These are phyloP conservation scores for Dipodomys ordii DNA, from an alignment of 2,113 vertebrate genomes.

Conservation along the genomic window DNA sequence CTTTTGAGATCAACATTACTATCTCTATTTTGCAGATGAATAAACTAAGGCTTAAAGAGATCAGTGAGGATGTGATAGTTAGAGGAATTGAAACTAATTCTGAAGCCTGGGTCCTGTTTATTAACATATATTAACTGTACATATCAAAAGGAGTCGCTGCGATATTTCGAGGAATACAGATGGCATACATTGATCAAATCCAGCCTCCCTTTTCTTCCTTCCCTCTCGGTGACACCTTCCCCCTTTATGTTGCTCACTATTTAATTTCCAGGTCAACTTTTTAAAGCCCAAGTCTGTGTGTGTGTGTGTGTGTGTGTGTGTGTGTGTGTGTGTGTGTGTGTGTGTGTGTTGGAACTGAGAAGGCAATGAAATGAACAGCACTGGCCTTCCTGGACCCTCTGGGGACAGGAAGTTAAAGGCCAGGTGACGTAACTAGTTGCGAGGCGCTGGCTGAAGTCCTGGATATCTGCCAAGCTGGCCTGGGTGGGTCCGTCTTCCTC, in stretches of 20 bases:
- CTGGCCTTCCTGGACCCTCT: neutral
- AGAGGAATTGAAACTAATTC: neutral
- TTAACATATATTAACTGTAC: neutral
- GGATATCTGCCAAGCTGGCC: neutral
- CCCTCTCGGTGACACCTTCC: too few relatives aligned
- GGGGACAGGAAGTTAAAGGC: constrained; percentile 16
- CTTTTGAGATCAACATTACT: neutral
- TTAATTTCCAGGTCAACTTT: neutral
- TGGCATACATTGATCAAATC: neutral
- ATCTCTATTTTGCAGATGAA: neutral
- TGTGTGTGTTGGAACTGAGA: too few relatives aligned
- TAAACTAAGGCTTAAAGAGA: neutral
- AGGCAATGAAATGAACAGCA: neutral
- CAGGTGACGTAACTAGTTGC: neutral
- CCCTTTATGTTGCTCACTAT: neutral
- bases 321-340: too few relatives aligned
- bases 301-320: neutral
- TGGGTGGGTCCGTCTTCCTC: neutral
- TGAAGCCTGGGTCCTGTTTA: neutral
- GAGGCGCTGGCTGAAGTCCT: neutral
- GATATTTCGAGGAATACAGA: neutral
- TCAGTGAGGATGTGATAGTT: neutral
- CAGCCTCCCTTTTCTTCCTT: too few relatives aligned
- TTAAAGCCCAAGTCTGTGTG: neutral
- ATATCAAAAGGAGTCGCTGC: neutral